phyloP scores from a whole-genome alignment of 2,888 invertebrate species.

The Monochamus alternatus region DNA sequence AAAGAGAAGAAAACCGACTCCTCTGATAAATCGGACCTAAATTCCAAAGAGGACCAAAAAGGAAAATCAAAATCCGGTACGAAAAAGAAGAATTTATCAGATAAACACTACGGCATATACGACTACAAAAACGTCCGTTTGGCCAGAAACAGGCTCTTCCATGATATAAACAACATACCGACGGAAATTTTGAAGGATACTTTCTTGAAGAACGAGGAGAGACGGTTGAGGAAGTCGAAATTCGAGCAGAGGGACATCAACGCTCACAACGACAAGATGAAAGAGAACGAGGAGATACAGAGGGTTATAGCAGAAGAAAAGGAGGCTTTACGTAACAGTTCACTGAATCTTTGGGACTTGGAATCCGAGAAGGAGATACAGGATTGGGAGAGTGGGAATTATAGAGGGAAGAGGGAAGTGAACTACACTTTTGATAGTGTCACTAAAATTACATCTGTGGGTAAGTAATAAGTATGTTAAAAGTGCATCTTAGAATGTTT shows the following conservation, averaged over 20 bases:
- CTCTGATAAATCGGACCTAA: slow-evolving; percentile 23
- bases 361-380: slow-evolving; percentile 74
- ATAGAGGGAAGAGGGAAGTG: slow-evolving; percentile 62
- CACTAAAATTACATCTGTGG: slow-evolving; percentile 67
- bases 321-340: slow-evolving; percentile 57
- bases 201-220: slow-evolving; percentile 68
- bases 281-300: slow-evolving; percentile 65
- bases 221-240: slow-evolving; percentile 65
- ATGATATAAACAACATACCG: slow-evolving; percentile 67
- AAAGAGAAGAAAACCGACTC: slow-evolving; percentile 55
- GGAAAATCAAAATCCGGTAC: slow-evolving; percentile 33
- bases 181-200: slow-evolving; percentile 69
- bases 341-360: slow-evolving; percentile 73
- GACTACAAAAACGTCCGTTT: slow-evolving; percentile 67
- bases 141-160: slow-evolving; percentile 65
- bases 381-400: slow-evolving; percentile 69
- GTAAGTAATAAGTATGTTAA: slow-evolving; percentile 54
- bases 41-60: slow-evolving; percentile 17
- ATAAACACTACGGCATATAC: slow-evolving; percentile 63
- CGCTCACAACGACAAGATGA: slow-evolving; percentile 65
- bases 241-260: slow-evolving; percentile 68
- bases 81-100: slow-evolving; percentile 64
- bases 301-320: slow-evolving; percentile 64
- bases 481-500: too few relatives aligned
- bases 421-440: slow-evolving; percentile 55